Evolutionary conservation across 2,888 invertebrate genomes (phyloP).

Genomic region (Cephus pulcher): DNA sequence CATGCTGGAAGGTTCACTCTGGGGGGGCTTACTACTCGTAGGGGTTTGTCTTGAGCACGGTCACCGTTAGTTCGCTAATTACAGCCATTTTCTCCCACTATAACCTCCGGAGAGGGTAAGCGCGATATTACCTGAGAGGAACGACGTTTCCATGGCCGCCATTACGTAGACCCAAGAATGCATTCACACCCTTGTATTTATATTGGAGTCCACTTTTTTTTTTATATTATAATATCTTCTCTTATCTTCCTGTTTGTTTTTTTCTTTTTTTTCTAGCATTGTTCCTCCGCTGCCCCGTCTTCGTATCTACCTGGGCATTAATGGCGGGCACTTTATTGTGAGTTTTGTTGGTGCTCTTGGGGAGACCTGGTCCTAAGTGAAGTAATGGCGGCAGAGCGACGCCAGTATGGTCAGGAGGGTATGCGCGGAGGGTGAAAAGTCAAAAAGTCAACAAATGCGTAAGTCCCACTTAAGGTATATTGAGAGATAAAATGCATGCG

Average conservation of each 20-base stretch:
- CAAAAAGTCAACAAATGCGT: conserved; percentile 26
- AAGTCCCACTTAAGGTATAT: conserved; percentile 27
- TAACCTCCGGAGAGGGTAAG: neutral
- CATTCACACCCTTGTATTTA: too few species aligned
- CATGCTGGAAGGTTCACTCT: neutral
- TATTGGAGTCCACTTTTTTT: too few species aligned
- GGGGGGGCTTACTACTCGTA: neutral
- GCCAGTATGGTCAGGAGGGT: conserved; percentile 10
- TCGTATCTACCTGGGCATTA: too few species aligned
- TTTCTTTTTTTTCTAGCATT: too few species aligned
- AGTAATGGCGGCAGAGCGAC: neutral
- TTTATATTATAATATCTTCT: too few species aligned
- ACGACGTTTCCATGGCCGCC: neutral
- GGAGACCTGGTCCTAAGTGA: neutral
- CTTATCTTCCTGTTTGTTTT: too few species aligned
- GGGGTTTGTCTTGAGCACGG: conserved; percentile 5
- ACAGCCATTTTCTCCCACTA: conserved; percentile 10
- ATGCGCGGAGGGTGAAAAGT: conserved; percentile 10
- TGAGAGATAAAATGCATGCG: conserved; percentile 11
- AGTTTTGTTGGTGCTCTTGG: too few species aligned
- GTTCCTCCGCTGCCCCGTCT: too few species aligned
- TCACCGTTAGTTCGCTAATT: conserved; percentile 11
- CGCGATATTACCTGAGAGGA: conserved; percentile 1
- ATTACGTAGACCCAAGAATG: too few species aligned
- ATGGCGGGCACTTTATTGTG: too few species aligned